Base-by-base conservation (phyloP, 2,888 invertebrate genomes). In the Cephus pulcher region DNA sequence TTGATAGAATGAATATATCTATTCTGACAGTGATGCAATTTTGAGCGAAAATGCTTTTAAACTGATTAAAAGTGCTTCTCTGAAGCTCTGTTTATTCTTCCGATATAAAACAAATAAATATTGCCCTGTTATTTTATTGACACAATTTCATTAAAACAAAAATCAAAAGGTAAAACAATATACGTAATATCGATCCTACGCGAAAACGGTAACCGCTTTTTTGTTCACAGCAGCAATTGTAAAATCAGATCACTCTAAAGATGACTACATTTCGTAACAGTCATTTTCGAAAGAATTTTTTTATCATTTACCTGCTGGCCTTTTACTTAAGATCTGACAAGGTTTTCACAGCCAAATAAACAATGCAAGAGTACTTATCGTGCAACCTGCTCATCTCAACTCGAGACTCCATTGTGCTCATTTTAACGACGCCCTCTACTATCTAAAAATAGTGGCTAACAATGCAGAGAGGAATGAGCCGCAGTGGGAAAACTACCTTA, bases 401-500 rank as follows among this genome's bases (percentile, higher is more conserved):
- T 56, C 9, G 9, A 23, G 56, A 23, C 56, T 56, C 56, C 56
- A 56, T 56, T 56, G 56, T 56, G 56, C 56, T 56, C 56, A 56
- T 56, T 56, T 56, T 56, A 56, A 56, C 23, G 56, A 56, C 56
- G 56, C 56, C 56, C 56, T 56, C 56, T 56, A 23, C 56, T 33
- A 71, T 34, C 71, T 71, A 71, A 71, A 71, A 34, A 71, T 71
- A 71, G 71, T 34, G 30, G 12, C 15, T 15, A 71, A 71, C 30
- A 71, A 71, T 71, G 71, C 71, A 23, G 33, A 15, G 32, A 32
- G 71, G 34, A 71, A 34, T 71, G 6, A 34, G 71, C 33, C 71
- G 30, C 71, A 33, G 71, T 71, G 23, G 32, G n/a, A 71, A 71
- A 71, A 71, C 71, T 30, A 11, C 71, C 71, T 71, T 71, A 71